phyloP scores from a whole-genome alignment of 2,113 vertebrate genomes.

The Alethe castanea region DNA sequence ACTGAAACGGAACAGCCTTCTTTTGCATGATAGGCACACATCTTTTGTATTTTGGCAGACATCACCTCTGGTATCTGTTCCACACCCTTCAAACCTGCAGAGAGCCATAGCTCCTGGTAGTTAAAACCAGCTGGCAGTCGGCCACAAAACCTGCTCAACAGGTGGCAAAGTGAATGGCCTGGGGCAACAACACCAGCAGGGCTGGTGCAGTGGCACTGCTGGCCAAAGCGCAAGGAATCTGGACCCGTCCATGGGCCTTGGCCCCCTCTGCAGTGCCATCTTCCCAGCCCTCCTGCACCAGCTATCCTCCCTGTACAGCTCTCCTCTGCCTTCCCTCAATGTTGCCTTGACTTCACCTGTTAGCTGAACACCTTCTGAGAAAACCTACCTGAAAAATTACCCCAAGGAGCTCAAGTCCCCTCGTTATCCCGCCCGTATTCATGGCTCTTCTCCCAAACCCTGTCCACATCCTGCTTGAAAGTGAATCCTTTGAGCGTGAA shows the following conservation, averaged over 20 bases:
- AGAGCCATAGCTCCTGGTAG: neutral
- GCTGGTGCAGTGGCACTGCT: neutral
- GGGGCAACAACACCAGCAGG: neutral
- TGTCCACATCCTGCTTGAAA: neutral
- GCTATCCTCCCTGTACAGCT: neutral
- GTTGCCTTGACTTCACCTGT: neutral
- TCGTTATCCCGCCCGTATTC: neutral
- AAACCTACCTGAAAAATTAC: neutral
- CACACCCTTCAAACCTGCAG: neutral
- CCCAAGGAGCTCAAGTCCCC: neutral
- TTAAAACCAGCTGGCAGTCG: neutral
- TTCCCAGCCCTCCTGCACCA: neutral
- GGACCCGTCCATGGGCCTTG: rapidly evolving
- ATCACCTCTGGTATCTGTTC: neutral
- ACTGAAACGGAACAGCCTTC: neutral
- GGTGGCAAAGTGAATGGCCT: neutral
- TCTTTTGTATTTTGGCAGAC: neutral
- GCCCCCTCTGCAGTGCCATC: neutral
- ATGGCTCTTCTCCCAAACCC: neutral
- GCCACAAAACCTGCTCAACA: neutral
- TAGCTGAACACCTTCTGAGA: neutral
- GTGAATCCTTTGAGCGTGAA: neutral
- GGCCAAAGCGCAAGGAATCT: neutral
- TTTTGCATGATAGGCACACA: neutral
- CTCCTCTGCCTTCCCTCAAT: neutral